phyloP scores from a whole-genome alignment of 2,113 vertebrate genomes.

The Addax nasomaculatus region DNA sequence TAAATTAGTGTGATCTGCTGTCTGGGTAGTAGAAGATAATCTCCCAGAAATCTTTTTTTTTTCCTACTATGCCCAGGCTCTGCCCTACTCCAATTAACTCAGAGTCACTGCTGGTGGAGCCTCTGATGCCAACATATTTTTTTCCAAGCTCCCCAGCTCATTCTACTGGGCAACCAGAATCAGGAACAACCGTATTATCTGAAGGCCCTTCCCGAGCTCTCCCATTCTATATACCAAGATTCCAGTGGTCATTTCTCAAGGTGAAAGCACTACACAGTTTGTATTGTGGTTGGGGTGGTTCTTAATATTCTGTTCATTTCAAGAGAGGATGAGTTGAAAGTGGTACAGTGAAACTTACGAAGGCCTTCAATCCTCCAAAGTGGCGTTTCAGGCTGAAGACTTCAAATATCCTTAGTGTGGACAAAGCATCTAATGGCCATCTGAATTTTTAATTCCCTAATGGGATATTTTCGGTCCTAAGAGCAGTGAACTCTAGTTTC shows the following conservation, averaged over 20 bases:
- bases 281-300: accelerated
- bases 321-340: neutral
- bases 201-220: neutral
- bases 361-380: neutral
- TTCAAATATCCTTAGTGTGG: neutral
- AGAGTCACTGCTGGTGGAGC: neutral
- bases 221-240: accelerated
- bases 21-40: too few relatives aligned
- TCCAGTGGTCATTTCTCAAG: neutral
- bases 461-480: neutral
- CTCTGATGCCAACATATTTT: accelerated
- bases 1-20: neutral
- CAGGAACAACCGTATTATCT: accelerated
- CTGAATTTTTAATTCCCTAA: neutral
- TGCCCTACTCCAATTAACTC: neutral
- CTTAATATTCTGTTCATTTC: neutral
- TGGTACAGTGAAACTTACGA: accelerated
- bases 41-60: neutral
- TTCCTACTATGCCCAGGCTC: neutral
- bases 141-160: too few relatives aligned
- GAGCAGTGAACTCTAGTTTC: neutral
- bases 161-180: neutral
- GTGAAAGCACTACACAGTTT: accelerated
- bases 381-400: neutral
- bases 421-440: neutral